phyloP scores from a whole-genome alignment of 2,888 invertebrate species.

The Lacanobia wlatinum region DNA sequence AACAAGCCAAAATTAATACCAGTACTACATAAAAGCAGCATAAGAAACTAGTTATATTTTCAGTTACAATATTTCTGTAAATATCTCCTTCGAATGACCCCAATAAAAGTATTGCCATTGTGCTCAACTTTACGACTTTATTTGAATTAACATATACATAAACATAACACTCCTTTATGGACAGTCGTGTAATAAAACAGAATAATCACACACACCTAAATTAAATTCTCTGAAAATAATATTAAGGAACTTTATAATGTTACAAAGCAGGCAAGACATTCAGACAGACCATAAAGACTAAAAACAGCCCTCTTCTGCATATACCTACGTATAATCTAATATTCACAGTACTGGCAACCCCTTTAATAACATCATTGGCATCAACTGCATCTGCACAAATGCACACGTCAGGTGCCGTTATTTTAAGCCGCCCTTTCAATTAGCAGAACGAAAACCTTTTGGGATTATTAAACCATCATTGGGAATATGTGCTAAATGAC shows the following conservation, averaged over 20 bases:
- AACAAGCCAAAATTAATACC: slow-evolving; percentile 14
- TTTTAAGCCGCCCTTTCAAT: slow-evolving; percentile 49
- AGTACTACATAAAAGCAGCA: neutral
- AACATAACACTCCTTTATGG: too few species aligned
- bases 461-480: slow-evolving; percentile 43
- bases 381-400: slow-evolving; percentile 59
- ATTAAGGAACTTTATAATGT: neutral
- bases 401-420: slow-evolving; percentile 58
- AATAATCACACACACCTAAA: neutral
- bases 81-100: neutral
- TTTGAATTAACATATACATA: neutral
- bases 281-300: neutral
- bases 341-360: slow-evolving; percentile 4
- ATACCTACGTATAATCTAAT: slow-evolving; percentile 8
- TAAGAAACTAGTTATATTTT: neutral
- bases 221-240: neutral
- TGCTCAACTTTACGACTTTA: neutral
- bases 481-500: slow-evolving; percentile 7
- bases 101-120: neutral
- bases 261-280: neutral
- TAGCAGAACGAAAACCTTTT: slow-evolving; percentile 51
- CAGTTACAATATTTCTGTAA: neutral
- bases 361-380: slow-evolving; percentile 37
- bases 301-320: neutral
- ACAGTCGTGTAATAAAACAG: too few species aligned